Base-by-base conservation (phyloP, 2,888 invertebrate genomes). In the Thyatira batis region DNA sequence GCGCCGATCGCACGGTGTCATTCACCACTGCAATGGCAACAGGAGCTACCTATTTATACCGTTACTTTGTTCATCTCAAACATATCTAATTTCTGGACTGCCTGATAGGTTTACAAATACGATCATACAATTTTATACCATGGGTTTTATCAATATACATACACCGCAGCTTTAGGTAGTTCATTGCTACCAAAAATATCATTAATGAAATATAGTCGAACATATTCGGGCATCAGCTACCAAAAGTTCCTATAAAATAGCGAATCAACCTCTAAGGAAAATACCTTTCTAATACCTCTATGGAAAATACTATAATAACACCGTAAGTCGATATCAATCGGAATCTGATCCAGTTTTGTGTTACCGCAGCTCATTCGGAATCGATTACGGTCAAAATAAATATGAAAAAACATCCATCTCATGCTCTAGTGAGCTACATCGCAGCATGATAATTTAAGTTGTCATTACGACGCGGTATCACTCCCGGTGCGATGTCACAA, bases 341-440 rank as follows among this genome's bases (percentile, higher is more conserved):
- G 39, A 33, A 50, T 49, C 58, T 39, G 56, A 65, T 55, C 57
- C 49, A 48, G 58, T 57, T 63, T 62, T 55, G 53, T 60, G 61
- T 58, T 65, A 67, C 72, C 71, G 63, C 69, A 68, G 55, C 67
- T 65, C 70, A 69, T 67, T 73, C 61, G 66, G 65, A 80, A 78
- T 80, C 76, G 73, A 78, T 83, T 78, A 75, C 67, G 63, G 63
- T 57, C 57, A 57, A 45, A 64, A 72, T 61, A 65, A 53, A 62
- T 61, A 57, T 50, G 70, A 72, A 73, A 68, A 70, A 66, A 63
- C 51, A 51, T 65, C 55, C 63, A 74, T 79, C 67, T 76, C 71
- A 81, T 82, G 87, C 81, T 85, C 86, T 78, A 82, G 69, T 85
- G 79, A 77, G 69, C 83, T 82, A 82, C 70, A 81, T 82, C 79